Percentiles rank a stretch among this genome's conserved stretches.
phyloP scores from a whole-genome alignment of 37 sponge, comb jelly and placozoan genomes.

The Oopsacas minuta region DNA sequence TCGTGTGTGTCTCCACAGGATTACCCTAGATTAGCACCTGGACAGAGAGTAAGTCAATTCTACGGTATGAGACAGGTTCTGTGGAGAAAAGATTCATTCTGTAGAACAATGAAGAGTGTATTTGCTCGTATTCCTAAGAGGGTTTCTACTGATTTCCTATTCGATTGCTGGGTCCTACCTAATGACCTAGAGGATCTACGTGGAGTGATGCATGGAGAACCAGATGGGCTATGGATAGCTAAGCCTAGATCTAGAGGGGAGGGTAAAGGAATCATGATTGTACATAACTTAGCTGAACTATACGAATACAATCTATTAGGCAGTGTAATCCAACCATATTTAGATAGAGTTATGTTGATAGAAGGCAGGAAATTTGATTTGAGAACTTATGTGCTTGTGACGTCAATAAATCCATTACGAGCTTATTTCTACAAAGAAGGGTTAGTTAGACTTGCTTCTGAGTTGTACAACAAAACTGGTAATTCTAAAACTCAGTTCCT shows the following conservation, averaged over 20 bases:
- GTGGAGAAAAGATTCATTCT: conserved; percentile 74
- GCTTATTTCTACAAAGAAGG: conserved; percentile 74
- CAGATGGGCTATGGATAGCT: conserved; percentile 37
- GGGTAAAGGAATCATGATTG: conserved; percentile 72
- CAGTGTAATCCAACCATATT: conserved; percentile 59
- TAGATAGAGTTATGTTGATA: conserved; percentile 45
- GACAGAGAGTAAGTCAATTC: conserved; percentile 57
- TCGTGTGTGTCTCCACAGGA: conserved; percentile 33
- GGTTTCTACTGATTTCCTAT: conserved; percentile 36
- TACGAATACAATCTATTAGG: conserved; percentile 16
- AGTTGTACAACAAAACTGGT: conserved; percentile 36
- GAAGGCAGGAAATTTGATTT: conserved; percentile 65
- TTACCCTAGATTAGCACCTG: conserved; percentile 23
- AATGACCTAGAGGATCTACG: conserved; percentile 35
- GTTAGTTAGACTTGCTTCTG: conserved; percentile 66
- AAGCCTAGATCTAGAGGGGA: conserved; percentile 64
- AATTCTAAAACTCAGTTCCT: conserved; percentile 40
- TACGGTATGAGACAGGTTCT: conserved; percentile 47
- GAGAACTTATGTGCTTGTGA: conserved; percentile 66
- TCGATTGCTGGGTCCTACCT: conserved; percentile 78
- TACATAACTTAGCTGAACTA: conserved; percentile 26
- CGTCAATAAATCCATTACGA: conserved; percentile 51
- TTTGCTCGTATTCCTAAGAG: conserved; percentile 29
- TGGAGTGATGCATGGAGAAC: conserved; percentile 20
- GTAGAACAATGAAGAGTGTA: conserved; percentile 47